Conservation (phyloP, 2,797 vertebrate species). For the Hypotaenidia philippensis region DNA sequence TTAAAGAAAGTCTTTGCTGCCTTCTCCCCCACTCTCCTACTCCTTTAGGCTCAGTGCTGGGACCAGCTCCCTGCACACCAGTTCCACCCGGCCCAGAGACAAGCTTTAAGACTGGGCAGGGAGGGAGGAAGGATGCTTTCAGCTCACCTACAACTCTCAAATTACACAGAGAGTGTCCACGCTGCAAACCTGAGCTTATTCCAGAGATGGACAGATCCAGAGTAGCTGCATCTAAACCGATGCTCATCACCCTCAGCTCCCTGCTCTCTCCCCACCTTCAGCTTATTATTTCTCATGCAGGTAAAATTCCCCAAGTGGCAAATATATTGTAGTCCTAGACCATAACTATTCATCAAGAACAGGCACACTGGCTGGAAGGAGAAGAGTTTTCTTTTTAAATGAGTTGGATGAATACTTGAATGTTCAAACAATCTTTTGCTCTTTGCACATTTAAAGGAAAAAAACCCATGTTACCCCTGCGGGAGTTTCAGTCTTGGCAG, state of each 20-base stretch:
- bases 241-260: background rate
- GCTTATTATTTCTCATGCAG: background rate
- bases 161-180: background rate
- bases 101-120: background rate
- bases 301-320: background rate
- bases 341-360: background rate
- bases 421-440: background rate
- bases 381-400: background rate
- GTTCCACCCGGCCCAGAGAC: no score
- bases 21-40: background rate
- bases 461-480: background rate
- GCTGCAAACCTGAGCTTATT: background rate
- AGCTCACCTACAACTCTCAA: background rate
- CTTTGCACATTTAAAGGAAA: background rate
- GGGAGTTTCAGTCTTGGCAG: background rate
- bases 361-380: background rate
- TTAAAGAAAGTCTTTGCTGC: background rate
- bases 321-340: background rate
- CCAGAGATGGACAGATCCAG: background rate
- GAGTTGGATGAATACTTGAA: background rate
- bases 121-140: background rate
- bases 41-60: background rate
- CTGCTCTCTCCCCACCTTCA: constrained; percentile 20
- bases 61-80: background rate
- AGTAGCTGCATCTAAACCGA: background rate